Evolutionary conservation across 1,140 invertebrate genomes (phyloP), one percentile per base, ranked within the genome.

Genomic region (Penaeus japonicus): DNA sequence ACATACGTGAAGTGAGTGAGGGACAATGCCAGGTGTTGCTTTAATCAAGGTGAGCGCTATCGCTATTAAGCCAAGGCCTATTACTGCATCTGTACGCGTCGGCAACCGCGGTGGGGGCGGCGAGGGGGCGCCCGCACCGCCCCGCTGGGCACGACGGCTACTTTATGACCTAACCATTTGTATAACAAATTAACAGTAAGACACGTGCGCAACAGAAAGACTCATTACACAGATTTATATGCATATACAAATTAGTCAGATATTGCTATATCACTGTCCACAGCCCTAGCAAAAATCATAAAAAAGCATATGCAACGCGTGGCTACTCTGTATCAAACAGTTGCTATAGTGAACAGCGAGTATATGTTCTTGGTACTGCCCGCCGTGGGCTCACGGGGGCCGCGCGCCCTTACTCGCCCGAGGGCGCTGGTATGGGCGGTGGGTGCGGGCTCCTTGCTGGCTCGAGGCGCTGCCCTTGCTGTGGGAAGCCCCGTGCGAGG

Each of bases 131-230:
- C 12, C 54, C 53, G 32, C 78, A 1, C 22, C 22, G 32, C 27
- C 84, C 70, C 73, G n/a, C 73, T 27, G 47, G 32, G 18, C 70
- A 70, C 84, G 30, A 70, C 39, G 32, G 54, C 27, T 54, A 85
- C 54, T 55, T 85, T 85, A 85, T 78, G 84, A 85, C 73, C 84
- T 85, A 85, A 85, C 84, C 84, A 85, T 77, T 59, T 77, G 39
- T 85, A 85, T 85, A 85, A 85, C 84, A 85, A 85, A 85, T 85
- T 77, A 85, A 85, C 84, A 85, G 78, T 85, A 85, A 77, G 84
- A 85, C 81, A 83, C 81, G 81, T 83, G 84, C 65, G 84, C 84
- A 85, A 85, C 84, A 85, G 84, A 85, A 85, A 85, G 65, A 85
- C 73, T 75, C 84, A 85, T 77, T 85, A 85, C 84, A 85, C 73